Base-by-base conservation (phyloP, 2,113 vertebrate genomes). In the Conger conger region DNA sequence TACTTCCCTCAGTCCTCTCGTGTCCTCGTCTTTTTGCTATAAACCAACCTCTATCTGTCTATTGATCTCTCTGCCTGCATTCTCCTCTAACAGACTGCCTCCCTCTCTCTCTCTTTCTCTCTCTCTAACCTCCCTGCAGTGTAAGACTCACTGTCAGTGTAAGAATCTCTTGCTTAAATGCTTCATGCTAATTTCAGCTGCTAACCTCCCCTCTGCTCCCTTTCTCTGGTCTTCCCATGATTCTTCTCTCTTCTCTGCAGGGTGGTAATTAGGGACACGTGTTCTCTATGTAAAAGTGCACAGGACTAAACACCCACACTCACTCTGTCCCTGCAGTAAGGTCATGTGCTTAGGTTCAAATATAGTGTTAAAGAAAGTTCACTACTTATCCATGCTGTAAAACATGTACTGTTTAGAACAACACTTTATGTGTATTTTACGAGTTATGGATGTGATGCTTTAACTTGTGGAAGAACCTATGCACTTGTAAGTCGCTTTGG, bases 1-100 rank as follows among this genome's bases (percentile, higher is more conserved):
- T 94, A 93, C 90, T 93, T 91, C 91, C 90, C 87, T 92, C 91
- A 91, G 81, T 94, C 93, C 95, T 95, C 89, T 88, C 91, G 93
- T 93, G 92, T 96, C 94, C 91, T 95, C 91, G 85, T 95, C 89
- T 94, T 79, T 94, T 82, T 93, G 88, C 88, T 76, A 77, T 50
- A 57, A 76, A 80, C 79, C 79, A 88, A 57, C 86, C 86, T 45
- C 60, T 77, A 42, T 60, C 45, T 79, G 53, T 80, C 76, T 63
- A 35, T 77, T 79, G 40, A 79, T 13, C 77, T 38, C 38, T 79
- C 38, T 79, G 36, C n/a, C n/a, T n/a, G n/a, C n/a, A n/a, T 50
- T 50, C 33, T 17, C 18, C 57, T 36, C 57, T 80, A 80, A 80
- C 37, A n/a, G n/a, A n/a, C n/a, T n/a, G n/a, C 45, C 11, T 50